Evolutionary conservation across 2,888 invertebrate genomes (phyloP).

Genomic region (Drosophila pegasa): DNA sequence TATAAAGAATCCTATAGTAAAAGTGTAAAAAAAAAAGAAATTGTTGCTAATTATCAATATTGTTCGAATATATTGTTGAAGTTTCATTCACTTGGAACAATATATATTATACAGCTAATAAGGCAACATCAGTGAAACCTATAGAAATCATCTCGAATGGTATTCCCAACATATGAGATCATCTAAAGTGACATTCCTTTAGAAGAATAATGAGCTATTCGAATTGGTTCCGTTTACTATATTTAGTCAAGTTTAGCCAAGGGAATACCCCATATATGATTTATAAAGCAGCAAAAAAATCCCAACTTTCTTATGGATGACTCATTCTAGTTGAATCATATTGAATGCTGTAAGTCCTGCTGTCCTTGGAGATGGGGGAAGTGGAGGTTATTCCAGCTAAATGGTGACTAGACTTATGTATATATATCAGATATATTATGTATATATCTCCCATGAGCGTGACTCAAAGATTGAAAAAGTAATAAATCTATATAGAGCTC

Average conservation of each 20-base stretch:
- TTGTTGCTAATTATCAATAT: not conserved
- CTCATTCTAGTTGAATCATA: constrained; percentile 25
- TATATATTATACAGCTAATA: not conserved
- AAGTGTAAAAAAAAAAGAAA: no score
- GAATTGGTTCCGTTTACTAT: not conserved
- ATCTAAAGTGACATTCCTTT: not conserved
- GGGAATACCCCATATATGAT: constrained; percentile 5
- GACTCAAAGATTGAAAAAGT: constrained; percentile 17
- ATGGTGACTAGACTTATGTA: not conserved
- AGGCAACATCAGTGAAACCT: not conserved
- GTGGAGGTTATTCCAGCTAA: not conserved
- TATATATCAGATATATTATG: not conserved
- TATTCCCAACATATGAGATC: not conserved
- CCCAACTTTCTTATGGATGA: constrained; percentile 14
- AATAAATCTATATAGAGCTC: constrained; percentile 4
- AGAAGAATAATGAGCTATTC: not conserved
- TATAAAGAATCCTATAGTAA: no score
- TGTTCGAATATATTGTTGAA: not conserved
- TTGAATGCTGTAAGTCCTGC: not conserved
- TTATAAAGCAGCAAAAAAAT: not conserved
- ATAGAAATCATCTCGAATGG: not conserved
- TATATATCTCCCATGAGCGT: not conserved
- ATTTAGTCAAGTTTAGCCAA: not conserved
- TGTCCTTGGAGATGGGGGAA: not conserved
- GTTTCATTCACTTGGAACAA: not conserved